Evolutionary conservation across 92 coral and sea anemone genomes (phyloP).

Genomic region (Blastomussa wellsi): DNA sequence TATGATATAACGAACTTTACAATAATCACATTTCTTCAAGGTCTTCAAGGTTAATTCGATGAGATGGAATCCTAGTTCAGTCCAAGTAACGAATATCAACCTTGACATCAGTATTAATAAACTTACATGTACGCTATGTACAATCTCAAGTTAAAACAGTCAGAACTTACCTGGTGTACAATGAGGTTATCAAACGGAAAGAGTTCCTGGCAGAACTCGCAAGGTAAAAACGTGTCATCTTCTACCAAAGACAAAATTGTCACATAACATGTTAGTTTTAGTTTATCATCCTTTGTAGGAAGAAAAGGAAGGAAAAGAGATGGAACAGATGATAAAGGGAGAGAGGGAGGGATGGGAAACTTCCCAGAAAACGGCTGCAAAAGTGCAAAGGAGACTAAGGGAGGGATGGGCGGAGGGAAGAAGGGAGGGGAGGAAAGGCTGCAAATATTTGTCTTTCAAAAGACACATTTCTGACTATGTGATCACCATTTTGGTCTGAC

Average conservation of each 20-base stretch:
- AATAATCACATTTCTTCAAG: not conserved
- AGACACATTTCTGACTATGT: no score
- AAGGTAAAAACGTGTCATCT: slow-evolving; percentile 82
- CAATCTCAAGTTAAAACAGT: not conserved
- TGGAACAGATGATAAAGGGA: no score
- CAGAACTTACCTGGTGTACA: slow-evolving; percentile 73
- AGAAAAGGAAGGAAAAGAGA: no score
- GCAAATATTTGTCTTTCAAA: no score
- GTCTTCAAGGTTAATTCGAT: not conserved
- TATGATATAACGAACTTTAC: no score
- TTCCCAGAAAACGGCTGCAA: no score
- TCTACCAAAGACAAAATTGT: not conserved
- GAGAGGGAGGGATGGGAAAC: not conserved
- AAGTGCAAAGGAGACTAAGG: not conserved
- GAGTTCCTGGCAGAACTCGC: slow-evolving; percentile 83
- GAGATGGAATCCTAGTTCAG: not conserved
- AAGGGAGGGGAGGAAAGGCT: not conserved
- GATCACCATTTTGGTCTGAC: no score
- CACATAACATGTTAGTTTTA: not conserved
- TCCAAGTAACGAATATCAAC: not conserved
- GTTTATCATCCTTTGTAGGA: not conserved
- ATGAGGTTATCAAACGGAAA: slow-evolving; percentile 68
- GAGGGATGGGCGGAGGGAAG: not conserved
- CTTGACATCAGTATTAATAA: not conserved
- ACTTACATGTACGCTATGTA: not conserved